phyloP scores from a whole-genome alignment of 2,888 invertebrate species.

The Plusia festucae region DNA sequence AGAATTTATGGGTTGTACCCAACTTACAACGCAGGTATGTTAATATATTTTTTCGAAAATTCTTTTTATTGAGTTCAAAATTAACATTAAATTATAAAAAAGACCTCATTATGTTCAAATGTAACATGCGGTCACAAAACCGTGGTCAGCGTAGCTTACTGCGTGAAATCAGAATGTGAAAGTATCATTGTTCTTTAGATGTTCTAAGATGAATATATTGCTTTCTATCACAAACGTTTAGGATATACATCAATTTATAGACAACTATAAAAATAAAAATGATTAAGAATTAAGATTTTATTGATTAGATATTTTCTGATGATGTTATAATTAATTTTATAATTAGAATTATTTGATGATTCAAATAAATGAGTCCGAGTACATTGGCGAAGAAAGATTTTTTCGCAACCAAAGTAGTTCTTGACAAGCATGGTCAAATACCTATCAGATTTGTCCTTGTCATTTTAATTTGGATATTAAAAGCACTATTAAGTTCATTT shows the following conservation, averaged over 20 bases:
- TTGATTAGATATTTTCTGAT: not conserved
- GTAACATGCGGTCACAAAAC: constrained; percentile 29
- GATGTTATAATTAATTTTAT: not conserved
- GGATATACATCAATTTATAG: not conserved
- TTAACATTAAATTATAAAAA: constrained; percentile 16
- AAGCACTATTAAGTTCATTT: too few relatives aligned
- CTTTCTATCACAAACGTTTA: constrained; percentile 42
- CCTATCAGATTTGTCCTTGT: constrained; percentile 29
- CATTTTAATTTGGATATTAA: constrained; percentile 18
- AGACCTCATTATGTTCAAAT: constrained; percentile 24
- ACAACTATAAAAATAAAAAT: not conserved
- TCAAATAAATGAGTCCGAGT: not conserved
- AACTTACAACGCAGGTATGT: too few relatives aligned
- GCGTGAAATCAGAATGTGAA: constrained; percentile 53
- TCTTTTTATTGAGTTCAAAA: not conserved
- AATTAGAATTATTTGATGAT: not conserved
- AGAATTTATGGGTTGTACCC: too few relatives aligned
- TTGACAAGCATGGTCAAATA: constrained; percentile 6
- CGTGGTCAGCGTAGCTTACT: constrained; percentile 42
- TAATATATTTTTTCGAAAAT: not conserved
- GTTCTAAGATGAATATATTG: constrained; percentile 25
- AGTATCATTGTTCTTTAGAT: constrained; percentile 43
- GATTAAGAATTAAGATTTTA: not conserved
- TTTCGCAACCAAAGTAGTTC: not conserved
- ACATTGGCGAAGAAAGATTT: not conserved